A percentile compares a stretch with the other conserved stretches of the same genome.
These are phyloP conservation scores for Dendrophyllia cribrosa DNA, from an alignment of 64 coral and sea anemone genomes.

Conservation along the genomic window DNA sequence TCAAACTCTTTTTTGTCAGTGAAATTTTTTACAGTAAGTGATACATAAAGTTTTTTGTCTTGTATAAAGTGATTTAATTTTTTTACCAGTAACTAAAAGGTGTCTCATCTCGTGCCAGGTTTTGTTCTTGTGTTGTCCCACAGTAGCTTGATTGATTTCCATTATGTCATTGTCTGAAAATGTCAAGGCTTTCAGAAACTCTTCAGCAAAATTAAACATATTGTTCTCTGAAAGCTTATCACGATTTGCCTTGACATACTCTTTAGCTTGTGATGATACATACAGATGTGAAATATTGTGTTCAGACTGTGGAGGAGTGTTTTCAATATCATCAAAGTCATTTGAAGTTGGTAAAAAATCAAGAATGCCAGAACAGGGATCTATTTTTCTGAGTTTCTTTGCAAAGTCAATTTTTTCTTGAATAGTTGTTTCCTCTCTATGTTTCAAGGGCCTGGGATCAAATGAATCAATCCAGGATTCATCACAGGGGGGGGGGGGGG, in stretches of 20 bases:
- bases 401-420: slow-evolving; percentile 61
- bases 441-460: slow-evolving; percentile 72
- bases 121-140: slow-evolving; percentile 55
- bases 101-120: slow-evolving; percentile 68
- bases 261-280: slow-evolving; percentile 45
- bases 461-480: slow-evolving; percentile 84
- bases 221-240: slow-evolving; percentile 26
- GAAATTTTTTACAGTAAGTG: slow-evolving; percentile 73
- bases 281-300: slow-evolving; percentile 23
- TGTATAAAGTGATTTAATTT: slow-evolving; percentile 75
- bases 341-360: slow-evolving; percentile 40
- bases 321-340: slow-evolving; percentile 6
- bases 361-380: slow-evolving; percentile 70
- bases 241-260: slow-evolving; percentile 37
- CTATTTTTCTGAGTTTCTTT: slow-evolving; percentile 66
- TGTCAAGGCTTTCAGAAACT: slow-evolving; percentile 46
- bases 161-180: slow-evolving; percentile 52
- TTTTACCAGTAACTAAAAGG: slow-evolving; percentile 75
- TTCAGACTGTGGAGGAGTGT: not conserved
- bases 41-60: slow-evolving; percentile 80
- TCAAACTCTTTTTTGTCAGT: not conserved
- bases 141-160: slow-evolving; percentile 43
- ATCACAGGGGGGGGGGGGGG: no score
- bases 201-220: slow-evolving; percentile 18
- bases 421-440: slow-evolving; percentile 51